phyloP scores from a whole-genome alignment of 2,797 vertebrate species.

The Scyliorhinus canicula region DNA sequence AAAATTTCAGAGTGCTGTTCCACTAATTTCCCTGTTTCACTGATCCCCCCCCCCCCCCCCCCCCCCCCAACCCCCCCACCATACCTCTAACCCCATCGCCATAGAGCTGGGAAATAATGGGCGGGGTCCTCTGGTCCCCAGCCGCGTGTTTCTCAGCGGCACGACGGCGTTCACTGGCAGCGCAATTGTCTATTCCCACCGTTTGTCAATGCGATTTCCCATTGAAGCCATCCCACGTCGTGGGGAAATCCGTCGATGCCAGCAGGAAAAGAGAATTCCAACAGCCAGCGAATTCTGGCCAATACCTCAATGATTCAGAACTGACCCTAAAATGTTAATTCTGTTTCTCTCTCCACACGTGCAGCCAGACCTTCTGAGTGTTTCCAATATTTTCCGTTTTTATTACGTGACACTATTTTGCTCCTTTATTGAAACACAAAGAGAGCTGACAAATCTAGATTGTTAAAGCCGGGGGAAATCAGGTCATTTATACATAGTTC shows the following conservation, averaged over 20 bases:
- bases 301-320: neutral
- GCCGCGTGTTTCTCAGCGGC: too few relatives aligned
- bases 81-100: neutral
- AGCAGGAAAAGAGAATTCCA: too few relatives aligned
- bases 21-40: neutral
- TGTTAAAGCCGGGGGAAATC: neutral
- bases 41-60: too few relatives aligned
- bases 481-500: neutral
- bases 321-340: neutral
- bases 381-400: neutral
- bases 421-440: neutral
- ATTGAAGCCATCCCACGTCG: too few relatives aligned
- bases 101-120: neutral
- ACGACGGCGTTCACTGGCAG: too few relatives aligned
- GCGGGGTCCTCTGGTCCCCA: too few relatives aligned
- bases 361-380: neutral
- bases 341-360: neutral
- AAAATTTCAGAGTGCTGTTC: neutral
- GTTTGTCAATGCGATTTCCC: too few relatives aligned
- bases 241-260: too few relatives aligned
- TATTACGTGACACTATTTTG: neutral
- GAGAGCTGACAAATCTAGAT: neutral
- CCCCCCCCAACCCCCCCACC: too few relatives aligned
- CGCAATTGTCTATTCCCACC: too few relatives aligned
- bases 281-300: too few relatives aligned